Base-by-base conservation (phyloP, 2,797 vertebrate species). In the Bufotes viridis region DNA sequence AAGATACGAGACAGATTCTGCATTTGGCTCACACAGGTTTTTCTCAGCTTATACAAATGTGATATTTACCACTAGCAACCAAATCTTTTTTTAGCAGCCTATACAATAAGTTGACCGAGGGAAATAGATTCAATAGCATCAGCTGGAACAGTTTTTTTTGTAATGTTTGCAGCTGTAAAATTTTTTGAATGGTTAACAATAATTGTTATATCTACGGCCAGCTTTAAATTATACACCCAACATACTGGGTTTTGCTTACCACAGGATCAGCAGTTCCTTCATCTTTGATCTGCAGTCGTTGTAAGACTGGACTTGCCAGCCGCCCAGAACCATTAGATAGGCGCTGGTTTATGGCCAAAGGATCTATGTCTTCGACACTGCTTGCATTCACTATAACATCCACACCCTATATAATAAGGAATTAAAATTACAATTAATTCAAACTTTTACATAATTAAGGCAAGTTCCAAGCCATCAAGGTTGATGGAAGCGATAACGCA, bases 281-380 rank as follows among this genome's bases (percentile, higher is more conserved):
- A 0, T 99, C 98, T 0, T 93, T 93, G 90, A 96, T 95, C 85
- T 93, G 96, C 91, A 99, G 96, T 53, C 98, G 96, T 90, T 95
- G 96, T 91, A 99, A 93, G 86, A 98, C 98, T 0, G 98, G 98
- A 91, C 98, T 98, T 18, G 98, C 97, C 86, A 96, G 96, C 0
- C 93, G 94, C 0, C 93, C 96, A 51, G 96, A 96, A 85, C 98
- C 98, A 0, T 99, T 99, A 93, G 97, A 97, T 87, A 99, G 95
- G 20, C 97, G 96, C 93, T 99, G 98, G 14, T 97, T 97, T 0
- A 99, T 98, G 92, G 97, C 97, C 0, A 96, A 94, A 0, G 98
- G 96, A 65, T 99, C 98, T 0, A 99, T 97, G 94, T 99, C 98
- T 0, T 99, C 98, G 93, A 98, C 95, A 0, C 95, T 98, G 96